phyloP scores from a whole-genome alignment of 1,140 invertebrate genomes.

The Hormaphis cornu region DNA sequence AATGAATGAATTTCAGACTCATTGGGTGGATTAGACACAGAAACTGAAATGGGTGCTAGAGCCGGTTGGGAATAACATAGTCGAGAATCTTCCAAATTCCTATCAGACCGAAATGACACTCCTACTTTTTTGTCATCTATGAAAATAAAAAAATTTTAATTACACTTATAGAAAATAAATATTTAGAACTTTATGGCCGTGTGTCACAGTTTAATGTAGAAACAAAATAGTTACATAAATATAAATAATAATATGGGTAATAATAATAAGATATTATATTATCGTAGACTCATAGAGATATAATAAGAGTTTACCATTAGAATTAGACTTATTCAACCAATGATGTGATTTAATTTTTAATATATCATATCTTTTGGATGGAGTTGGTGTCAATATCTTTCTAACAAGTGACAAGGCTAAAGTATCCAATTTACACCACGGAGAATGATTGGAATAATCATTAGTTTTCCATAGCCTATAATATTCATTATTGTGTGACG shows the following conservation, averaged over 20 bases:
- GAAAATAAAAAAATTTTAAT: not conserved
- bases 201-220: too few species aligned
- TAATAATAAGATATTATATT: too few species aligned
- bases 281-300: too few species aligned
- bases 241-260: too few species aligned
- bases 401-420: conserved; percentile 61
- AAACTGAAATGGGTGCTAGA: not conserved
- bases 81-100: conserved; percentile 26
- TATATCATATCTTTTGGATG: conserved; percentile 55
- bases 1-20: conserved; percentile 51
- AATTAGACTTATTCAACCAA: conserved; percentile 56
- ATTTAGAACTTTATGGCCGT: too few species aligned
- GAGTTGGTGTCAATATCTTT: conserved; percentile 59
- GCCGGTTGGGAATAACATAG: conserved; percentile 34
- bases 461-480: conserved; percentile 66
- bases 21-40: not conserved
- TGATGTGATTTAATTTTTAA: conserved; percentile 62
- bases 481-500: conserved; percentile 57
- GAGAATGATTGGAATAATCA: conserved; percentile 53
- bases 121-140: not conserved
- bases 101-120: not conserved
- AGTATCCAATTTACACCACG: conserved; percentile 76
- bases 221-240: too few species aligned
- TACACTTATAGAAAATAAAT: too few species aligned
- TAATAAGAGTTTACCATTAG: not conserved